Base-by-base conservation (phyloP, 2,113 vertebrate species). In the Hippoglossus stenolepis region DNA sequence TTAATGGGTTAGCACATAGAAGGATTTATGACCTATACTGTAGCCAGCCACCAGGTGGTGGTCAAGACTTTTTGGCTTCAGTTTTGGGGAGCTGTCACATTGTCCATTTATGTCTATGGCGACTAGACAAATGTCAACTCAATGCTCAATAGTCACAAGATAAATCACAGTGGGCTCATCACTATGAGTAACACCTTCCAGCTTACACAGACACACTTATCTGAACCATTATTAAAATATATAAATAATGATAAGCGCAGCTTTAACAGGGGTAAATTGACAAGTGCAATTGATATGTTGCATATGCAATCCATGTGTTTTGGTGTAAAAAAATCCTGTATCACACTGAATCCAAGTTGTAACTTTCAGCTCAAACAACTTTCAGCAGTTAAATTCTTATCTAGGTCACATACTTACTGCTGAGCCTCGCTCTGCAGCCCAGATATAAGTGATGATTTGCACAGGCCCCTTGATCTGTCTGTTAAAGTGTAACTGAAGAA, bases 401-500 rank as follows among this genome's bases (percentile, higher is more conserved):
- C 49, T 6, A 31, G 60, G 58, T 40, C 72, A 72, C 8, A 38
- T 26, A 28, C 8, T 38, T 58, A 1, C 40, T 18, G 26, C 14
- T 23, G 1, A 57, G 23, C 40, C 61, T 66, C 5, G 49, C 2
- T 20, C 12, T 67, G 57, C 0, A 67, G 45, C 38, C 2, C 9
- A 59, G 21, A 13, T 60, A 49, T 6, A 56, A 68, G 56, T 57
- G 18, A 66, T 66, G 51, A 54, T 67, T 70, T 77, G 21, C 28
- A 38, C 53, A 65, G 67, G 11, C 20, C 2, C 18, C 9, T 62
- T 59, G 24, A 70, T 62, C 64, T 45, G 3, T 65, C 45, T 26
- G 53, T 75, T 58, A 0, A 0, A 21, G 4, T 3, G 8, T 45
- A 43, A 71, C 56, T 51, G 26, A 58, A 68, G 20, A 68, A 68